Conservation (phyloP, 2,888 invertebrate species). For the Ectobius pallidus region DNA sequence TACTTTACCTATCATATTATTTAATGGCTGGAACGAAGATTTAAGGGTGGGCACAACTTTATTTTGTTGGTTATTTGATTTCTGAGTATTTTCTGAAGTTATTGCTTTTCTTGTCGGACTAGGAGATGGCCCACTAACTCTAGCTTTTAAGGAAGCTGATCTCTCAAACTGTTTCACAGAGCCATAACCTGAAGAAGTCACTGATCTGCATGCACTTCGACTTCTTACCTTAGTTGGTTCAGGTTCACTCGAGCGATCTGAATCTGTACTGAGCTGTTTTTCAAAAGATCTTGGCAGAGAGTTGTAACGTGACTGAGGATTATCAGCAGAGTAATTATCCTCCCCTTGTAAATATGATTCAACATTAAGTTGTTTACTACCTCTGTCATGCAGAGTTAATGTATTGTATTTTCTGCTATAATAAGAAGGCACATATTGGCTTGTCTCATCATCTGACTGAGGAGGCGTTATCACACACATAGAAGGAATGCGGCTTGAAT, state of each 20-base stretch:
- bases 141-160: slow-evolving; percentile 1
- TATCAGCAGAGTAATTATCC: background rate
- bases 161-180: slow-evolving; percentile 4
- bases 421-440: slow-evolving; percentile 35
- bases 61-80: slow-evolving; percentile 9
- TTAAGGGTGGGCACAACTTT: background rate
- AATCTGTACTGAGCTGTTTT: slow-evolving; percentile 28
- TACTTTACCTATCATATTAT: slow-evolving; percentile 71
- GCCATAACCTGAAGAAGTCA: background rate
- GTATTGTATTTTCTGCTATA: background rate
- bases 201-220: slow-evolving; percentile 13
- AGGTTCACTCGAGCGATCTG: slow-evolving; percentile 27
- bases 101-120: slow-evolving; percentile 20
- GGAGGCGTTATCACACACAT: slow-evolving; percentile 91
- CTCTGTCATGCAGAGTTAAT: background rate
- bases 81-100: background rate
- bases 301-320: background rate
- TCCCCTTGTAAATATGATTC: background rate
- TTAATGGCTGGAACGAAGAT: slow-evolving; percentile 65
- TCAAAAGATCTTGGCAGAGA: slow-evolving; percentile 27
- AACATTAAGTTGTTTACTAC: background rate
- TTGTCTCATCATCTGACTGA: slow-evolving; percentile 83
- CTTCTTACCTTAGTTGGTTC: slow-evolving; percentile 28
- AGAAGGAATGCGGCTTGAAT: slow-evolving; percentile 86
- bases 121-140: background rate